Conservation (phyloP, 2,797 vertebrate species). For the Eulemur coronatus region DNA sequence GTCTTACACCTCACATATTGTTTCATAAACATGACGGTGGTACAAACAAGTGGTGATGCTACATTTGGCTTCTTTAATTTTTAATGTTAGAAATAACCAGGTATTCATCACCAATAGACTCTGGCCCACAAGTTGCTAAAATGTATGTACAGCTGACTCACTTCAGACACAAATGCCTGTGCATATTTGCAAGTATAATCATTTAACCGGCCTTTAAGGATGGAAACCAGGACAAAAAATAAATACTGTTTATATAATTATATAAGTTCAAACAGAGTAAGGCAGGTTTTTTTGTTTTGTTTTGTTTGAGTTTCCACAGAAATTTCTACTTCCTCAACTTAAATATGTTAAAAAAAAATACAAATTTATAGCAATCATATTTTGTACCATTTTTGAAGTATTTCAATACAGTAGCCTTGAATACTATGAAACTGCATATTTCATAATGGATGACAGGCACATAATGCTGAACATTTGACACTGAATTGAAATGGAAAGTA, state of each 20-base stretch:
- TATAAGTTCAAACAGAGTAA: constrained; percentile 21
- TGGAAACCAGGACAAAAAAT: constrained; percentile 31
- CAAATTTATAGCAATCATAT: neutral
- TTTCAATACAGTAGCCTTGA: constrained; percentile 20
- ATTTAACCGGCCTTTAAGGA: neutral
- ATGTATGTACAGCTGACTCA: neutral
- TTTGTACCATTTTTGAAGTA: neutral
- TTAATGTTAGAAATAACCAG: constrained; percentile 12
- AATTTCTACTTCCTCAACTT: constrained; percentile 33
- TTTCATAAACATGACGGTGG: neutral
- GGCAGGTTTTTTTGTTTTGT: neutral
- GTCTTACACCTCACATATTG: neutral
- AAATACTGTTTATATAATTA: neutral
- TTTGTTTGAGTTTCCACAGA: neutral
- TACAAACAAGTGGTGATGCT: neutral
- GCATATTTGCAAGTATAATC: constrained; percentile 13
- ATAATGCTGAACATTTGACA: constrained; percentile 59
- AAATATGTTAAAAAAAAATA: constrained; percentile 42
- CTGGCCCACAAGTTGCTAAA: neutral
- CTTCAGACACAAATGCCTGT: neutral
- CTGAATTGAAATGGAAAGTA: constrained; percentile 68
- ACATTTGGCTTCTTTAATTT: constrained; percentile 2
- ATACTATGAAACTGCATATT: constrained; percentile 26
- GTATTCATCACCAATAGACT: neutral
- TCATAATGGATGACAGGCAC: constrained; percentile 57